A percentile compares a stretch with the other conserved stretches of the same genome.
Conservation (phyloP, 2,888 invertebrate species). For the Pristionchus arcanus region DNA sequence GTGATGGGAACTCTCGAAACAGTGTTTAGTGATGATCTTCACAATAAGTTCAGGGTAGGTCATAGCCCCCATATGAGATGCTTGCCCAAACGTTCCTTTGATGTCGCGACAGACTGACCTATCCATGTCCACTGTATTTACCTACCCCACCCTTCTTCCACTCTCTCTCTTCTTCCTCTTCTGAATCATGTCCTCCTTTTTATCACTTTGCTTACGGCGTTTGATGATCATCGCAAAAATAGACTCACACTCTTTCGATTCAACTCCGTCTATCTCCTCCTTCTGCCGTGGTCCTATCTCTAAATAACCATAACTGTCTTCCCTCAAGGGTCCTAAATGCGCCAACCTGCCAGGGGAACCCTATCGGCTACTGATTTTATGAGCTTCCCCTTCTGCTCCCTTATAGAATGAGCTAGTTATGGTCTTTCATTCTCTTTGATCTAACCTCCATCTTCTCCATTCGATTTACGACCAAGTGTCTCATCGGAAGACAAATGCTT, state of each 20-base stretch:
- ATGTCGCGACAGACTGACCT: constrained; percentile 25
- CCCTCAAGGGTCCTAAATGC: background rate
- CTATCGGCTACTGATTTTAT: constrained; percentile 30
- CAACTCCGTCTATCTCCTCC: background rate
- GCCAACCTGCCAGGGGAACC: constrained; percentile 39
- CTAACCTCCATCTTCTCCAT: background rate
- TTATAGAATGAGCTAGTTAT: constrained; percentile 37
- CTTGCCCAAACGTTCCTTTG: constrained; percentile 42
- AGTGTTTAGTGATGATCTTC: constrained; percentile 15
- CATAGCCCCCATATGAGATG: background rate
- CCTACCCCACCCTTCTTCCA: background rate
- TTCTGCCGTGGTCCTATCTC: background rate
- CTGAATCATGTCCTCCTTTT: constrained; percentile 32
- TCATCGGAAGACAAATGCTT: constrained; percentile 47
- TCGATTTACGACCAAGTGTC: constrained; percentile 30
- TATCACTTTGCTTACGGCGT: constrained; percentile 49
- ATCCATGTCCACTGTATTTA: constrained; percentile 38
- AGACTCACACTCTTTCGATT: background rate
- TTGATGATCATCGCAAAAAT: constrained; percentile 32
- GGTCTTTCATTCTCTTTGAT: constrained; percentile 25
- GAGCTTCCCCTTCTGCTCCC: constrained; percentile 25
- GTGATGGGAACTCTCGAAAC: constrained; percentile 26
- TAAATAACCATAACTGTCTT: background rate
- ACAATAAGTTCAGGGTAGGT: background rate
- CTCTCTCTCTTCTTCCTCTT: constrained; percentile 9